These are phyloP conservation scores for Drosophila grimshawi DNA, from an alignment of 1,140 invertebrate species.

Conservation along the genomic window DNA sequence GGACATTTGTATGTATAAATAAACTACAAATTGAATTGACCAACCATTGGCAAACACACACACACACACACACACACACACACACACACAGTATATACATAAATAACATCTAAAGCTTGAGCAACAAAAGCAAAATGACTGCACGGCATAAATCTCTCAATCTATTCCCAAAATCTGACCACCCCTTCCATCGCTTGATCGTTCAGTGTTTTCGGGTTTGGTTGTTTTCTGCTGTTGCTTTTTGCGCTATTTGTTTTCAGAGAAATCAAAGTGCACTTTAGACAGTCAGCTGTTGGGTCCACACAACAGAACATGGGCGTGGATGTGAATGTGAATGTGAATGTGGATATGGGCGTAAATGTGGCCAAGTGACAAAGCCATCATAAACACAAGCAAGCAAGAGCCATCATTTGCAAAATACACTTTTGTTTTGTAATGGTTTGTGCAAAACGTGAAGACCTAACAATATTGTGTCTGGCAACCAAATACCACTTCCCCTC, in stretches of 20 bases:
- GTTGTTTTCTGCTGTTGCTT: slow-evolving; percentile 8
- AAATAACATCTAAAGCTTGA: not conserved
- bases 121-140: slow-evolving; percentile 12
- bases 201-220: slow-evolving; percentile 5
- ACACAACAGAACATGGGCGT: not conserved
- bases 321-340: not conserved
- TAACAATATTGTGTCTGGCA: not conserved
- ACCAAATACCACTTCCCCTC: not conserved
- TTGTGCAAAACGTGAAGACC: not conserved
- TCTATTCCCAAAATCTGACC: not conserved
- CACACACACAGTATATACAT: not conserved
- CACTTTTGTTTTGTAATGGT: slow-evolving; percentile 5
- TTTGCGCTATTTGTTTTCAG: slow-evolving; percentile 51
- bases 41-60: slow-evolving; percentile 20
- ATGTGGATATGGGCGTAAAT: not conserved
- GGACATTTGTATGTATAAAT: slow-evolving; percentile 48
- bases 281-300: not conserved
- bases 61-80: slow-evolving; percentile 25
- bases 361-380: not conserved
- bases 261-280: slow-evolving; percentile 55
- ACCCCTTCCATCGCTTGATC: slow-evolving; percentile 8
- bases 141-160: slow-evolving; percentile 34
- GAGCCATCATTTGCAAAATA: slow-evolving; percentile 8
- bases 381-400: not conserved
- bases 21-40: slow-evolving; percentile 67